phyloP scores from a whole-genome alignment of 1,140 invertebrate genomes.

The Latrodectus geometricus region DNA sequence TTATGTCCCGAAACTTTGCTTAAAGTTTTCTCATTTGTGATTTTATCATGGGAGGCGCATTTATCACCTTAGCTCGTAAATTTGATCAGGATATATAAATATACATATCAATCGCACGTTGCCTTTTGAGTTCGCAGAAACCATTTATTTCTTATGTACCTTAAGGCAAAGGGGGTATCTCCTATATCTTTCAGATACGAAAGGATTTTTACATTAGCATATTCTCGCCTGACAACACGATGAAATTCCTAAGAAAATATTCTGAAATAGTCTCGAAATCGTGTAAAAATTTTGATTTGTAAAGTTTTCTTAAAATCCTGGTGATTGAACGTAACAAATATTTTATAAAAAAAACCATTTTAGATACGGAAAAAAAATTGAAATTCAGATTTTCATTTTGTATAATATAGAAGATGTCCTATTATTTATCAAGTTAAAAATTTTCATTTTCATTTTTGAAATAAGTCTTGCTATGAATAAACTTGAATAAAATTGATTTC shows the following conservation, averaged over 20 bases:
- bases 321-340: too few relatives aligned
- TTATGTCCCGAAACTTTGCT: slow-evolving; percentile 36
- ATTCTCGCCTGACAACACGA: background rate
- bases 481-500: too few relatives aligned
- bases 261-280: background rate
- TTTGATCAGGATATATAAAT: slow-evolving; percentile 29
- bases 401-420: too few relatives aligned
- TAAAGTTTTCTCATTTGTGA: slow-evolving; percentile 47
- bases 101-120: slow-evolving; percentile 15
- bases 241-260: background rate
- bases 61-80: slow-evolving; percentile 36
- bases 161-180: slow-evolving; percentile 9
- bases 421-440: too few relatives aligned
- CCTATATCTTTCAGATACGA: slow-evolving; percentile 8
- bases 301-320: too few relatives aligned
- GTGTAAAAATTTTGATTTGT: too few relatives aligned
- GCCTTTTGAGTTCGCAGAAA: background rate
- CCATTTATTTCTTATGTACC: slow-evolving; percentile 16
- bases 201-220: slow-evolving; percentile 10
- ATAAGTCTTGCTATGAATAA: too few relatives aligned
- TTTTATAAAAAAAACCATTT: too few relatives aligned
- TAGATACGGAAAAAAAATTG: too few relatives aligned
- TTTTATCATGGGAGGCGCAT: slow-evolving; percentile 36
- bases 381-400: too few relatives aligned
- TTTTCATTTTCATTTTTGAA: too few relatives aligned